Percentiles rank a stretch among this genome's conserved stretches.
phyloP scores from a whole-genome alignment of 1,140 invertebrate genomes.

The Zaprionus gabonicus region DNA sequence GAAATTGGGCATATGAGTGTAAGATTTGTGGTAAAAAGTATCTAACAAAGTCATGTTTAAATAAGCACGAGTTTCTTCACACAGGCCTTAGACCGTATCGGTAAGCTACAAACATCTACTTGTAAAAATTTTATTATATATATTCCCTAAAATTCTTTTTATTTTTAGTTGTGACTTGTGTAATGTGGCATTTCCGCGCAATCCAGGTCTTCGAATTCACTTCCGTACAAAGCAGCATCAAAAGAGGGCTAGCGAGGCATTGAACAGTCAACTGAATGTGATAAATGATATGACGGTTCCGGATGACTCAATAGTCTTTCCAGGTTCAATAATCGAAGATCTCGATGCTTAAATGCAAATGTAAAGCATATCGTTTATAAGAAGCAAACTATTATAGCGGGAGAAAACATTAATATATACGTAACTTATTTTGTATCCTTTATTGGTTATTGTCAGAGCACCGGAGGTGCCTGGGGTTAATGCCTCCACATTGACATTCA shows the following conservation, averaged over 20 bases:
- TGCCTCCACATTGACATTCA: constrained; percentile 5
- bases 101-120: constrained; percentile 4
- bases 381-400: not conserved
- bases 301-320: constrained; percentile 11
- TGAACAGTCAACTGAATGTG: constrained; percentile 6
- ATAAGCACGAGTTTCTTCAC: constrained; percentile 45
- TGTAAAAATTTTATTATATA: not conserved
- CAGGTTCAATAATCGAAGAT: constrained; percentile 25
- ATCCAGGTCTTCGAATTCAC: constrained; percentile 34
- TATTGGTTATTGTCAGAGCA: not conserved
- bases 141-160: not conserved
- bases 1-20: constrained; percentile 34
- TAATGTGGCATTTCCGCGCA: constrained; percentile 46
- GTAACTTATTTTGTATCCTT: constrained; percentile 1
- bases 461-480: not conserved
- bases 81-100: constrained; percentile 37
- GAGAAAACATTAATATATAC: not conserved
- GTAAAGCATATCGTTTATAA: not conserved
- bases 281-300: constrained; percentile 11
- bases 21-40: constrained; percentile 45
- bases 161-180: constrained; percentile 40
- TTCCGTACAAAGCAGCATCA: constrained; percentile 46
- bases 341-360: constrained; percentile 19
- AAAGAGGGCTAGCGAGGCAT: constrained; percentile 32
- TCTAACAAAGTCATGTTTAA: constrained; percentile 42